Base-by-base conservation (phyloP, 2,113 vertebrate genomes). In the Collichthys lucidus region DNA sequence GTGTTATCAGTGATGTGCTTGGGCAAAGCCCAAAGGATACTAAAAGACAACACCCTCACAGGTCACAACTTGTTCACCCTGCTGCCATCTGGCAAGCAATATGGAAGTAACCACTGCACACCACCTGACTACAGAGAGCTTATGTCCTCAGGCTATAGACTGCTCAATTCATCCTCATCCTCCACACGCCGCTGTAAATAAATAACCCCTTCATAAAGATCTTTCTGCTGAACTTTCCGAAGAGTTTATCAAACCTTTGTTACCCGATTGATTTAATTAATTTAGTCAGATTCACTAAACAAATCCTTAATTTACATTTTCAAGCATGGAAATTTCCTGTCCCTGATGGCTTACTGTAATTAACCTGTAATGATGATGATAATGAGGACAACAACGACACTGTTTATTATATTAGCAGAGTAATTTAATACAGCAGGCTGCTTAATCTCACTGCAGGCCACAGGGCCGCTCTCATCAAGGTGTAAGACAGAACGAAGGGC, bases 291-390 rank as follows among this genome's bases (percentile, higher is more conserved):
- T 56, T 80, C 59, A 10, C 73, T 72, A 77, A 88, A 66, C 80
- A 82, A 81, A 84, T 67, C 47, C 67, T 82, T 81, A 44, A 83
- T 89, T 87, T 83, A 88, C 71, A 88, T 81, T 82, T 83, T 78
- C 35, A 46, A 77, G 70, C 74, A 70, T 72, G 80, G 47, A 84
- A 85, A 77, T 72, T 61, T 67, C 20, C 24, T 29, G 77, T 86
- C 84, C 81, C 79, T 1, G 72, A 73, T 60, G 74, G 83, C 76
- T 82, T 60, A 9, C 26, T 80, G 55, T 86, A 83, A 89, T 90
- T 76, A 87, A 90, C 84, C 84, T 84, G 68, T 76, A 81, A 84
- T 77, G 57, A 85, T 50, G 72, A 65, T 77, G 74, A 68, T 84
- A 81, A 87, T 82, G 84, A 89, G 73, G 68, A 66, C 76, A 88